Base-by-base conservation (phyloP, 2,888 invertebrate genomes). In the Epistrophella euchroma region DNA sequence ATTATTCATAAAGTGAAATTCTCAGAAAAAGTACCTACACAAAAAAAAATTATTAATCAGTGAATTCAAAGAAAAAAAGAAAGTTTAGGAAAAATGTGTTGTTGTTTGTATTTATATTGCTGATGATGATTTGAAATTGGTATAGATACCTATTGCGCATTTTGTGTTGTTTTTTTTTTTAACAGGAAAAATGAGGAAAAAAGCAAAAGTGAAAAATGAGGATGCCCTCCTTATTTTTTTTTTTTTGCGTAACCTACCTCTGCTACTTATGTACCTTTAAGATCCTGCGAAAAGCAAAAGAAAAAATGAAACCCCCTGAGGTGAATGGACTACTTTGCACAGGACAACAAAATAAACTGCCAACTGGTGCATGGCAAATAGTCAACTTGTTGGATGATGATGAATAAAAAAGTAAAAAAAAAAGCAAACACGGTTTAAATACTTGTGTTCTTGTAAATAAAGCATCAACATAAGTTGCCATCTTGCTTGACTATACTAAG, bases 291-390 rank as follows among this genome's bases (percentile, higher is more conserved):
- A 15, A 6, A 13, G 5, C 0, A 11, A 64, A 17, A 11, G 35
- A 66, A 15, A 47, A 50, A 35, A 66, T 4, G 35, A 60, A 17
- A 25, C 22, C 25, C 66, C 77, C 52, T n/a, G 4, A 55, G 82
- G 82, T 82, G 72, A 82, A 82, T 82, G 77, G 66, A 72, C 77
- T 82, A 77, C 82, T 82, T 80, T 82, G n/a, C 37, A 45, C 32
- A 72, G 71, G 45, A 55, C 9, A 45, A 6, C 22, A 55, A 60
- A 64, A 70, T 62, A 60, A 75, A 66, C 75, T 66, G 75, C 66
- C 66, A 75, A 75, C 75, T 75, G 75, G 56, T 75, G 75, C 75
- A 75, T 66, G 56, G 66, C 35, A 66, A 75, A 75, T 35, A 66
- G 75, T 75, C 66, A 75, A 75, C 75, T 66, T 68, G 66, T 75